Evolutionary conservation across 64 coral and sea anemone genomes (phyloP).

Genomic region (Exaiptasia diaphana): DNA sequence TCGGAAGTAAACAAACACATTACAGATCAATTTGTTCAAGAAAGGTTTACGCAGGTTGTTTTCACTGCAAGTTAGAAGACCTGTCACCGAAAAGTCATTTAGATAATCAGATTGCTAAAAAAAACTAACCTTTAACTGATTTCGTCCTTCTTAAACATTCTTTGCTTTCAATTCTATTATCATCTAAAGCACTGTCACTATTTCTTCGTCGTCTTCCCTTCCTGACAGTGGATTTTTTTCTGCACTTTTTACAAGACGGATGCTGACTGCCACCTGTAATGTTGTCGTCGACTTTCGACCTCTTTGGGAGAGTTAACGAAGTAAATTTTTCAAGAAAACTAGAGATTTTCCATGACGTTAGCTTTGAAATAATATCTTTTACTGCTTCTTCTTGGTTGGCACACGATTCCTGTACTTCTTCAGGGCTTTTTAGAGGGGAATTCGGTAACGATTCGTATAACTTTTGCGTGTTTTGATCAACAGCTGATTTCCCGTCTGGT

Average conservation of each 20-base stretch:
- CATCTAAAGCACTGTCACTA: conserved; percentile 4
- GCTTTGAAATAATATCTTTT: conserved; percentile 6
- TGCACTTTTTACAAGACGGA: neutral
- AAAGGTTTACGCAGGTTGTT: neutral
- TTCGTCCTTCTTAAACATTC: conserved; percentile 12
- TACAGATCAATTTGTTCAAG: neutral
- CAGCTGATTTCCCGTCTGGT: conserved; percentile 14
- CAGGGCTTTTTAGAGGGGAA: neutral
- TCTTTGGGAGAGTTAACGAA: neutral
- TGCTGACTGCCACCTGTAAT: neutral
- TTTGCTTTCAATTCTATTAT: neutral
- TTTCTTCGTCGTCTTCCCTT: neutral
- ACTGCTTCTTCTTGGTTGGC: neutral
- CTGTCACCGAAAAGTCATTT: too few species aligned
- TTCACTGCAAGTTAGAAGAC: too few species aligned
- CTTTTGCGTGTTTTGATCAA: neutral
- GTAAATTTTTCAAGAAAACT: conserved; percentile 38
- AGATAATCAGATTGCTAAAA: too few species aligned
- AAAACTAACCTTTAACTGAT: conserved; percentile 37
- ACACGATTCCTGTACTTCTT: neutral
- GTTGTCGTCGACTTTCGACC: neutral
- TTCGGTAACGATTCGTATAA: conserved; percentile 11
- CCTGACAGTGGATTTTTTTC: neutral
- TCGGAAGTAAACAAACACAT: neutral
- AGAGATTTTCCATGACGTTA: conserved; percentile 14